Percentiles rank a stretch among this genome's conserved stretches.
Evolutionary conservation across 1,140 invertebrate genomes (phyloP).

Genomic region (Panonychus citri): DNA sequence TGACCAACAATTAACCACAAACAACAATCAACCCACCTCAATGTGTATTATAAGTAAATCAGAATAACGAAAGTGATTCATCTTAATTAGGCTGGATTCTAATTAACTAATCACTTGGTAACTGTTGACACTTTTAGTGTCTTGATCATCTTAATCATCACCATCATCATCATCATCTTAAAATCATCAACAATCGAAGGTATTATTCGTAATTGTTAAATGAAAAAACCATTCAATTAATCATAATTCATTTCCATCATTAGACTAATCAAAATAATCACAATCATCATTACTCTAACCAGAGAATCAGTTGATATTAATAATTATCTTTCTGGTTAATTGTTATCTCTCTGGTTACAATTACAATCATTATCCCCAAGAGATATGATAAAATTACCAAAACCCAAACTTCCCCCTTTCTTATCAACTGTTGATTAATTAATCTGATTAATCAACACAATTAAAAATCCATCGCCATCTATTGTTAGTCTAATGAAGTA

Average conservation of each 20-base stretch:
- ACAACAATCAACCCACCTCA: neutral
- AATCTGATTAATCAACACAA: no score
- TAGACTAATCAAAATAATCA: no score
- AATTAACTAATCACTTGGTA: slow-evolving; percentile 7
- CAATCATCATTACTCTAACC: no score
- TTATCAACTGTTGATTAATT: no score
- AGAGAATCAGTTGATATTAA: no score
- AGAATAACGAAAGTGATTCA: neutral
- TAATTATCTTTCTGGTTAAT: no score
- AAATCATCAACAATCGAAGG: neutral
- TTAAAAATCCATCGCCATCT: neutral
- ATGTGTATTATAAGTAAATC: neutral
- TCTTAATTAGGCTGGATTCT: neutral
- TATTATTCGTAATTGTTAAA: neutral
- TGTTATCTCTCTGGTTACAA: no score
- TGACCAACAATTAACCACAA: neutral
- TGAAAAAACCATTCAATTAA: neutral
- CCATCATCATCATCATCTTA: neutral
- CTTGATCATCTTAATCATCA: neutral
- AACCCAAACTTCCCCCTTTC: no score
- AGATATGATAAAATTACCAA: no score
- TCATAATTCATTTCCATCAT: neutral
- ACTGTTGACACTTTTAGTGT: neutral
- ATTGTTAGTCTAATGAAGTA: slow-evolving; percentile 1
- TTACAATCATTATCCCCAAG: no score